These are phyloP conservation scores for Salmo trutta DNA, from an alignment of 2,797 vertebrate genomes.

Conservation along the genomic window DNA sequence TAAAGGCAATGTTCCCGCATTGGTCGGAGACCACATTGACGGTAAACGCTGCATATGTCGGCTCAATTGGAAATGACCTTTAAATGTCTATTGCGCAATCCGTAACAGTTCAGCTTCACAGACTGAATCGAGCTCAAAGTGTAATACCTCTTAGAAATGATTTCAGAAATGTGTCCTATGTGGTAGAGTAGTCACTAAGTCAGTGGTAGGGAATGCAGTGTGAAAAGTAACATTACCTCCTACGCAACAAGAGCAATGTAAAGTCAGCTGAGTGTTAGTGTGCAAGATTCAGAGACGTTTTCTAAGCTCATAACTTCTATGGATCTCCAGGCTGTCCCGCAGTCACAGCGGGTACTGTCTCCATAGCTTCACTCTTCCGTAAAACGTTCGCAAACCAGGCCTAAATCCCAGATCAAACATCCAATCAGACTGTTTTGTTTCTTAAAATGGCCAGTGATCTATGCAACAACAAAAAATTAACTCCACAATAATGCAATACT, in stretches of 20 bases:
- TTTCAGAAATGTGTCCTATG: constrained; percentile 49
- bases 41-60: too few relatives aligned
- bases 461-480: constrained; percentile 73
- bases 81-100: too few relatives aligned
- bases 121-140: too few relatives aligned
- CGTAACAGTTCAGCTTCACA: too few relatives aligned
- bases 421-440: constrained; percentile 6
- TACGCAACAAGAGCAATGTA: constrained; percentile 49
- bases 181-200: background rate
- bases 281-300: constrained; percentile 20
- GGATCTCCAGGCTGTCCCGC: constrained; percentile 48
- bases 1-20: background rate
- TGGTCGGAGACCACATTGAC: too few relatives aligned
- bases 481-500: constrained; percentile 66
- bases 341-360: constrained; percentile 75
- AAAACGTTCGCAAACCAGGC: constrained; percentile 54
- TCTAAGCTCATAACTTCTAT: constrained; percentile 52
- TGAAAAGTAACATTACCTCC: constrained; percentile 69
- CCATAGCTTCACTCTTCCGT: constrained; percentile 61
- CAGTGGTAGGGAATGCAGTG: constrained; percentile 35
- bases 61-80: too few relatives aligned
- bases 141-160: constrained; percentile 49
- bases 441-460: constrained; percentile 58
- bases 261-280: constrained; percentile 52
- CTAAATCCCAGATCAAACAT: constrained; percentile 25